phyloP scores from a whole-genome alignment of 2,113 vertebrate species.

The Gobiocypris rarus region DNA sequence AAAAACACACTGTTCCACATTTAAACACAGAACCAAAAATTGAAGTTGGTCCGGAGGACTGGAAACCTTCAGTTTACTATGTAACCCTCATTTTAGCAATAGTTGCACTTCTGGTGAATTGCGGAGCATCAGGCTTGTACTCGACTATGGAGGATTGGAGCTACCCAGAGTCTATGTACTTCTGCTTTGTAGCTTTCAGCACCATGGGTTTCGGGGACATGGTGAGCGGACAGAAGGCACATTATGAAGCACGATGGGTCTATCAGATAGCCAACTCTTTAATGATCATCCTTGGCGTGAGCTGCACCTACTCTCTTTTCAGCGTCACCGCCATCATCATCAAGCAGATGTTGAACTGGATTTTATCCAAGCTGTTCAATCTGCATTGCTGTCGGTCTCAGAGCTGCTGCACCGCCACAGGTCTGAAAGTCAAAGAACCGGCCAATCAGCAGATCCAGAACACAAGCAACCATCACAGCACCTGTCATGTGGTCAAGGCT shows the following conservation, averaged over 20 bases:
- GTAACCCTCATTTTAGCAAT: slow-evolving; percentile 63
- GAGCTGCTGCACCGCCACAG: slow-evolving; percentile 22
- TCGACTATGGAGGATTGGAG: slow-evolving; percentile 69
- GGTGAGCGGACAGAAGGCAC: slow-evolving; percentile 67
- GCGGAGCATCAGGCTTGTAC: slow-evolving; percentile 66
- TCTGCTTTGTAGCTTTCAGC: slow-evolving; percentile 57
- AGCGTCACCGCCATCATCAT: slow-evolving; percentile 69
- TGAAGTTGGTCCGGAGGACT: slow-evolving; percentile 9
- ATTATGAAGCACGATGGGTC: slow-evolving; percentile 46
- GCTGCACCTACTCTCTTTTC: slow-evolving; percentile 71
- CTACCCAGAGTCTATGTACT: slow-evolving; percentile 70
- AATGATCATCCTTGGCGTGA: slow-evolving; percentile 69
- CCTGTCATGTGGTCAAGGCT: slow-evolving; percentile 34
- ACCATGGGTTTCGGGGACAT: slow-evolving; percentile 75
- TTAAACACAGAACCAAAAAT: slow-evolving; percentile 9
- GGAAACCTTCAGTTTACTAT: slow-evolving; percentile 67
- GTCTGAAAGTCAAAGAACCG: slow-evolving; percentile 24
- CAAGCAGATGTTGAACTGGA: slow-evolving; percentile 68
- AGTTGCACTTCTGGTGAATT: slow-evolving; percentile 61
- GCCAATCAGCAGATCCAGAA: not conserved
- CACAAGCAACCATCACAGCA: slow-evolving; percentile 4
- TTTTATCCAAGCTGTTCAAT: slow-evolving; percentile 54
- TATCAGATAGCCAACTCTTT: slow-evolving; percentile 70
- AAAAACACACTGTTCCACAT: not conserved
- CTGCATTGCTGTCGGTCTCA: slow-evolving; percentile 8